Base-by-base conservation (phyloP, 2,888 invertebrate species). In the Cryptus viduatorius region DNA sequence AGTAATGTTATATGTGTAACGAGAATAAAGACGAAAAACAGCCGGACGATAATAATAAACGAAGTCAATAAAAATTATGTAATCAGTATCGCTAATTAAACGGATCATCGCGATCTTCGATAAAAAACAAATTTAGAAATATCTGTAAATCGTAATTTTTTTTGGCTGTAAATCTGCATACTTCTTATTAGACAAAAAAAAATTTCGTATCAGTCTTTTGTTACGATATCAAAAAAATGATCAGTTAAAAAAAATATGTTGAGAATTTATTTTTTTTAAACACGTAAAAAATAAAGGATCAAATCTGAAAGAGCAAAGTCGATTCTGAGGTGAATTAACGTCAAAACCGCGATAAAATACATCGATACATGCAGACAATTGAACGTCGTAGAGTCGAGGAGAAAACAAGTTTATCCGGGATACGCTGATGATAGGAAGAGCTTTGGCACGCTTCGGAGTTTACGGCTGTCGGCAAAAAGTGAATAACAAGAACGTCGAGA, bases 341-440 rank as follows among this genome's bases (percentile, higher is more conserved):
- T 24, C 53, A 42, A 56, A n/a, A 46, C 19, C 19, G 8, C 14
- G 67, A 64, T 75, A 64, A 79, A 69, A 61, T 12, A 56, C 12
- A 50, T 14, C 10, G 14, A 44, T 59, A 48, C 14, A 48, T 48
- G 48, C 19, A 56, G n/a, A 42, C 14, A 29, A 48, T 31, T 16
- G 67, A 50, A 42, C 5, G 61, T 19, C 24, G 68, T 24, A 37
- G 68, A 69, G 24, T 24, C 24, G 16, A 56, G 14, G 68, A 68
- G 61, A 37, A 69, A 75, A 65, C 53, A 69, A 69, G 75, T 69
- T 50, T 61, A 79, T 69, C 75, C 83, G 42, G 56, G 37, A 31
- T 75, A 29, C 4, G 24, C 42, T 56, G 79, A 83, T 56, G 79
- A 83, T 83, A 75, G 42, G 69, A 44, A 50, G 44, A 4, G 29